phyloP scores from a whole-genome alignment of 30 jellyfish, hydroid and myxozoan genomes.

The Turritopsis rubra region DNA sequence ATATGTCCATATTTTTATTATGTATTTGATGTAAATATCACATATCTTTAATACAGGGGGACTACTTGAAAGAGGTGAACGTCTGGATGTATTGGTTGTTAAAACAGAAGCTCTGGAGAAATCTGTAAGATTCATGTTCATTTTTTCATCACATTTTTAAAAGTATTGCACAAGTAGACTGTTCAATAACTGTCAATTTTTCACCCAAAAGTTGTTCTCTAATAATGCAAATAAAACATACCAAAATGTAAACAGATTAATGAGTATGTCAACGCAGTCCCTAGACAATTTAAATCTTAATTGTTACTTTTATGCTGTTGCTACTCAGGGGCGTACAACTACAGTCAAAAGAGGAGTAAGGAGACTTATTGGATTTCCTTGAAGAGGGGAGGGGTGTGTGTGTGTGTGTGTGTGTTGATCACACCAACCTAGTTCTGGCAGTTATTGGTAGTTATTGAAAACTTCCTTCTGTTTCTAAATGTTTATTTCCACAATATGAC shows the following conservation, averaged over 20 bases:
- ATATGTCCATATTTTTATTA: no score
- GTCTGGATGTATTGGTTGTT: slow-evolving; percentile 63
- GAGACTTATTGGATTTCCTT: no score
- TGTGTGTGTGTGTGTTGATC: no score
- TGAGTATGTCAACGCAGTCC: neutral
- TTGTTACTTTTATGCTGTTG: no score
- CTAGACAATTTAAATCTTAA: no score
- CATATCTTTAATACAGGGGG: slow-evolving; percentile 40
- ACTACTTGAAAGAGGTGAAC: slow-evolving; percentile 81
- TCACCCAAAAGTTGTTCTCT: neutral
- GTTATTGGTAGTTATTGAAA: no score
- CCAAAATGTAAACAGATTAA: neutral
- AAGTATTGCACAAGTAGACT: no score
- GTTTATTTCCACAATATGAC: neutral
- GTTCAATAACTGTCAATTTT: no score
- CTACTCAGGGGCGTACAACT: neutral
- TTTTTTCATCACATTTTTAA: neutral
- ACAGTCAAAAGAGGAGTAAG: neutral
- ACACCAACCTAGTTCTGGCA: no score
- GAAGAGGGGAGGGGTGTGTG: no score
- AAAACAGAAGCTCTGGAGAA: slow-evolving; percentile 68
- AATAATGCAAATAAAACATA: neutral
- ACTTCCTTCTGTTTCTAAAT: no score
- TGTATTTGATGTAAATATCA: no score
- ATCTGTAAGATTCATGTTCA: slow-evolving; percentile 49